Evolutionary conservation across 2,888 invertebrate genomes (phyloP), one percentile per base, ranked within the genome.

Genomic region (Axea sp.): DNA sequence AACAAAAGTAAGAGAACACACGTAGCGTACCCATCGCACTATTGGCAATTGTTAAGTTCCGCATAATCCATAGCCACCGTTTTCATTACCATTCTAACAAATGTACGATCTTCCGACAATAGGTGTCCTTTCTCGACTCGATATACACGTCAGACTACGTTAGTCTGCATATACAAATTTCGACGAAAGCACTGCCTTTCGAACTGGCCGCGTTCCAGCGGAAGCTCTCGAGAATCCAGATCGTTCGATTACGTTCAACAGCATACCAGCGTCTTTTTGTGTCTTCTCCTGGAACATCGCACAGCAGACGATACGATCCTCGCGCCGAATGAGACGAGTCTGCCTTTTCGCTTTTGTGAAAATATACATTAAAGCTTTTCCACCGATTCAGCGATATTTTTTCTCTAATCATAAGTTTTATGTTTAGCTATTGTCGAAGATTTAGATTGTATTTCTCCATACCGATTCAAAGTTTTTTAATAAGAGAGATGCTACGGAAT

Each of bases 121-220:
- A 76, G 80, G 79, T 80, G 78, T 75, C 73, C 75, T 64, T 67
- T 72, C 71, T 75, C 55, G 47, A 62, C 45, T 65, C 75, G 77
- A 78, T 78, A 79, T 77, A 80, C 78, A 77, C 69, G 55, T 79
- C 75, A 69, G 71, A 77, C 76, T 78, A 77, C 71, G 75, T 77
- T 77, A 73, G 76, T 75, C 73, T 64, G 73, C 75, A 72, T 79
- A 79, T 80, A 82, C 82, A 82, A 82, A 82, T 82, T 82, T 78
- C 80, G 68, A 78, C 73, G 78, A 81, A 81, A 81, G 82, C 78
- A 79, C 79, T 80, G 75, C 78, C 77, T 82, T 82, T 79, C 81
- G 78, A 81, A 81, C 80, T 82, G 82, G 82, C 82, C 74, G 17
- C 37, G 72, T 79, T 82, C 82, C 82, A 83, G 80, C 77, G 75